Base-by-base conservation (phyloP, 2,888 invertebrate genomes). In the Andrena praecox region DNA sequence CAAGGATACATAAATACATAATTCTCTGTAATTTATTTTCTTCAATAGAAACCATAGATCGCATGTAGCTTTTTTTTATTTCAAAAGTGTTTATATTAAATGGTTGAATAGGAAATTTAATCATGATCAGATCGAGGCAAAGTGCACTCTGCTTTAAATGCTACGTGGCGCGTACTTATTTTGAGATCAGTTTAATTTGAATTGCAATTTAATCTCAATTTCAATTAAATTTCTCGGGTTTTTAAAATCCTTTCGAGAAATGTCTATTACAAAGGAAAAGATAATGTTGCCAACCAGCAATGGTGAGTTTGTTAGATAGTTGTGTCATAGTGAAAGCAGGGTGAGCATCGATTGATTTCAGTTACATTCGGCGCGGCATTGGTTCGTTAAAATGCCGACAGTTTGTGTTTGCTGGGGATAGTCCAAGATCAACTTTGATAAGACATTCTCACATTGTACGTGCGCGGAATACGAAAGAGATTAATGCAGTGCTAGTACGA, bases 301-400 rank as follows among this genome's bases (percentile, higher is more conserved):
- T 75, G 16, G 27, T 7, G 27, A 56, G 27, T 70, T 70, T 77
- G 42, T 77, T 60, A 27, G 42, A 66, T 54, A 68, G 27, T 69
- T 64, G 64, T 63, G 63, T 56, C 69, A 16, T 7, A 52, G 48
- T 20, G 50, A 52, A 68, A 60, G 33, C 8, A 31, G n/a, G 50
- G 10, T 59, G 8, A 35, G 79, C 24, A 62, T 80, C 74, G 80
- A 74, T 81, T 74, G 80, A 80, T 81, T 69, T 80, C 80, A 81
- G 80, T 81, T 80, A 73, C 66, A 67, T 60, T 74, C 73, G 56
- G 56, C 80, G 27, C 42, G 10, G 56, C 64, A 72, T 73, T 70
- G 80, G 69, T 80, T 82, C 82, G 82, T 82, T 82, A 75, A 75
- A 80, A 80, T 80, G 82, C 82, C 82, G 82, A 80, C 82, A 82